Percentiles rank a stretch among this genome's conserved stretches.
Evolutionary conservation across 1,140 invertebrate genomes (phyloP).

Genomic region (Drepana arcuata): DNA sequence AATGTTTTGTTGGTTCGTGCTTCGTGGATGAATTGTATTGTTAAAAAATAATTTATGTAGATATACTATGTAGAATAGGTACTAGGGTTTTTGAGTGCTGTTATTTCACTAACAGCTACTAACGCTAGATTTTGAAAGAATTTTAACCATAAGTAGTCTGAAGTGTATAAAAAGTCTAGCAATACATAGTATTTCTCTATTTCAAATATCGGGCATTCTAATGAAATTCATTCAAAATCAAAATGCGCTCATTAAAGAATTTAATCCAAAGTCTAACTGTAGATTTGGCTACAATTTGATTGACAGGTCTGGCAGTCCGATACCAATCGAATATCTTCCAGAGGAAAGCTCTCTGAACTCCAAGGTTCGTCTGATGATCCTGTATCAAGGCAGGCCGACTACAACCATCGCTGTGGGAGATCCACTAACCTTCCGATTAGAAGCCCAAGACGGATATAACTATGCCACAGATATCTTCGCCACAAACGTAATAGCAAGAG

Average conservation of each 20-base stretch:
- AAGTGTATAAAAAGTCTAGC: no score
- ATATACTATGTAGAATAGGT: constrained; percentile 1
- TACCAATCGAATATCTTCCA: constrained; percentile 91
- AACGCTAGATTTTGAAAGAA: constrained; percentile 65
- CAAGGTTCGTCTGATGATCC: constrained; percentile 85
- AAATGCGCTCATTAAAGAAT: constrained; percentile 10
- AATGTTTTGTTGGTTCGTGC: constrained; percentile 5
- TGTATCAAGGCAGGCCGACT: constrained; percentile 91
- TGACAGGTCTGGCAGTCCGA: constrained; percentile 87
- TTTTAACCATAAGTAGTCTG: no score
- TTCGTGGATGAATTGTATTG: no score
- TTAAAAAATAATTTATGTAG: no score
- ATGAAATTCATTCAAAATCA: constrained; percentile 54
- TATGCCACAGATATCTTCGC: constrained; percentile 93
- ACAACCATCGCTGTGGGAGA: constrained; percentile 96
- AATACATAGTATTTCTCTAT: no score
- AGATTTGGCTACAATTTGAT: constrained; percentile 57
- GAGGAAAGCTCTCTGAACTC: constrained; percentile 92
- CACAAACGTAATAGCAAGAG: constrained; percentile 92
- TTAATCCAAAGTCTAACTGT: constrained; percentile 54
- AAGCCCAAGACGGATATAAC: constrained; percentile 91
- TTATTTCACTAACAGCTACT: constrained; percentile 70
- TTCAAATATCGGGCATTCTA: no score
- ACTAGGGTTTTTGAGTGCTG: constrained; percentile 53
- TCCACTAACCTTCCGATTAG: constrained; percentile 89